A percentile compares a stretch with the other conserved stretches of the same genome.
phyloP scores from a whole-genome alignment of 1,140 invertebrate species.

The Drosophila melanogaster region Release_6_plus_ISO1_MT NC_004354.4:4146001-4146500 shows the following conservation, averaged over 20 bases:
- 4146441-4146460: constrained; percentile 1
- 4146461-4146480: constrained; percentile 22
- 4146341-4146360: not conserved
- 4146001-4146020: constrained; percentile 30
- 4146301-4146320: not conserved
- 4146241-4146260: constrained; percentile 25
- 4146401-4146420: constrained; percentile 18
- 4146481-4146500: constrained; percentile 47
- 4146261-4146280: constrained; percentile 16
- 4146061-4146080: constrained; percentile 12
- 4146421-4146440: constrained; percentile 18
- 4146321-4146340: not conserved
- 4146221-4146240: constrained; percentile 19
- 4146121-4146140: no score
- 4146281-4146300: constrained; percentile 30
- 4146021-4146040: constrained; percentile 1
- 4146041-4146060: constrained; percentile 15
- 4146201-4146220: not conserved
- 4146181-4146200: no score
- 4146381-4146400: not conserved
- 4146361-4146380: not conserved
- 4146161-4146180: no score
- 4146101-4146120: no score
- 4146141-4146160: not conserved
- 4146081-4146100: not conserved